Evolutionary conservation across 1,140 invertebrate genomes (phyloP).

Genomic region (Portunus trituberculatus): DNA sequence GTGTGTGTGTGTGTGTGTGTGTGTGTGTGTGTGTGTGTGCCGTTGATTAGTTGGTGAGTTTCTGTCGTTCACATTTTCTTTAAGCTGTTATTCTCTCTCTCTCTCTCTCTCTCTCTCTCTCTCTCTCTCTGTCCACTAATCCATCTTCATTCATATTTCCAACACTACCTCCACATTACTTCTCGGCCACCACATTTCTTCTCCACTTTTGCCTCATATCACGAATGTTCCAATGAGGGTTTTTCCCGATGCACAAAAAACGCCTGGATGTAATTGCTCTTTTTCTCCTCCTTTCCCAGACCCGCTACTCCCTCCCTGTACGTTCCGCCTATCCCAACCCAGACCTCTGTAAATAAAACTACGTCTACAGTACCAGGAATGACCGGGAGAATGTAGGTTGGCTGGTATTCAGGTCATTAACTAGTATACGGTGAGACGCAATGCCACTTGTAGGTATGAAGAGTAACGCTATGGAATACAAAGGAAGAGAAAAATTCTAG

Average conservation of each 20-base stretch:
- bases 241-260: neutral
- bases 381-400: too few relatives aligned
- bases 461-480: too few relatives aligned
- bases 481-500: too few relatives aligned
- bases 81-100: neutral
- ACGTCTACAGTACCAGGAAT: too few relatives aligned
- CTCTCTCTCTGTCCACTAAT: neutral
- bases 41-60: too few relatives aligned
- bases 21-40: neutral
- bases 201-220: neutral
- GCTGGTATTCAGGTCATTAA: too few relatives aligned
- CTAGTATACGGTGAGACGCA: too few relatives aligned
- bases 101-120: slow-evolving; percentile 20
- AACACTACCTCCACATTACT: neutral
- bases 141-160: slow-evolving; percentile 1
- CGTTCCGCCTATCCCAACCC: too few relatives aligned
- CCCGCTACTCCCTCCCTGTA: too few relatives aligned
- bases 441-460: too few relatives aligned
- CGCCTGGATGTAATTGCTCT: neutral
- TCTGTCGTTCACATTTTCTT: neutral
- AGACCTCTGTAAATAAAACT: too few relatives aligned
- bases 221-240: neutral
- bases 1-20: slow-evolving; percentile 2
- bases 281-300: neutral
- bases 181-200: too few relatives aligned